Base-by-base conservation (phyloP, 2,113 vertebrate genomes). In the Tragelaphus imberbis region DNA sequence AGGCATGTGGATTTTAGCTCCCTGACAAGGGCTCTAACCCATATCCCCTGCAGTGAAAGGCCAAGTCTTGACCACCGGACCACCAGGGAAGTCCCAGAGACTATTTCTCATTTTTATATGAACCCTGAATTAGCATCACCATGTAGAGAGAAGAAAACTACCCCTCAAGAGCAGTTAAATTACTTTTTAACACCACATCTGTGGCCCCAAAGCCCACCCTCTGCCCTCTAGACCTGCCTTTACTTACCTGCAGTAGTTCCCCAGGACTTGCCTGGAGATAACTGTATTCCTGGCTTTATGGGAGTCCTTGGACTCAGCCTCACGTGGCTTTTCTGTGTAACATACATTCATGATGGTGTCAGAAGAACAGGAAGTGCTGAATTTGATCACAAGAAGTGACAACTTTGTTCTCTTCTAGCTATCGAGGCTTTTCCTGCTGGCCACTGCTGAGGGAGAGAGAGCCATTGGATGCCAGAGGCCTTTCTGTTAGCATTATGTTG, bases 401-500 rank as follows among this genome's bases (percentile, higher is more conserved):
- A 30, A 13, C 27, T 85, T 61, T 33, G 36, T 82, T 94, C 23
- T 92, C 33, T 94, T 84, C 11, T 36, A 75, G 86, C 12, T 55
- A 30, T 3, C 11, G 82, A 94, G 53, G 25, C 25, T 47, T 91
- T 93, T 75, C 81, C 47, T 90, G 23, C 25, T 92, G 56, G 63
- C 59, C 75, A 30, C 10, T 5, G 21, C 13, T 3, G 16, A 65
- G 96, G 82, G 91, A 96, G 95, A 95, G 59, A 84, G 96, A 97
- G 61, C 84, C 93, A 97, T 91, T 13, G 11, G 84, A 77, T 97
- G 85, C 96, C 91, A 95, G 90, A 82, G 56, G 68, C 36, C 55
- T 97, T 97, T 25, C 88, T 92, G 93, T 94, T 96, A 94, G 96
- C 98, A 96, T 36, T 88, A 65, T 27, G 40, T 81, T 86, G 63